Percentiles rank a stretch among this genome's conserved stretches.
phyloP scores from a whole-genome alignment of 92 coral and sea anemone genomes.

The Palythoa caribaeorum region DNA sequence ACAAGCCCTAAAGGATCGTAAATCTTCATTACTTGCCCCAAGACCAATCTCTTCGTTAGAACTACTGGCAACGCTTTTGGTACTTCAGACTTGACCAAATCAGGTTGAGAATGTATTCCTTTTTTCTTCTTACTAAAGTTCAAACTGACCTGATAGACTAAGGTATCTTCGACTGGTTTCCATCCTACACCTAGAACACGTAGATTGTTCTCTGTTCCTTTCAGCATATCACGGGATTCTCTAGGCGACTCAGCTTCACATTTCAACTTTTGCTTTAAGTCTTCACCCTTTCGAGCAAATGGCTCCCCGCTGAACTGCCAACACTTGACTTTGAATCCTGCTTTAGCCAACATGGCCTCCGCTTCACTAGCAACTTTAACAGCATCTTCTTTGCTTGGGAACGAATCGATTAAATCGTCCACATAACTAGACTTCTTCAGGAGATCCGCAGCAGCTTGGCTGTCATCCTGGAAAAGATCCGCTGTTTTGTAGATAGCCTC shows the following conservation, averaged over 20 bases:
- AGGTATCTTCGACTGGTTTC: neutral
- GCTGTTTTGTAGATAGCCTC: slow-evolving; percentile 63
- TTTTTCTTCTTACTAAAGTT: slow-evolving; percentile 69
- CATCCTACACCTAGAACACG: slow-evolving; percentile 60
- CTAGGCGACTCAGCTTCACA: neutral
- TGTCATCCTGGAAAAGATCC: slow-evolving; percentile 56
- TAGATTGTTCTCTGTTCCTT: neutral
- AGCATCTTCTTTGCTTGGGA: slow-evolving; percentile 11
- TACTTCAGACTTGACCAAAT: slow-evolving; percentile 3
- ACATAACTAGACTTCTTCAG: slow-evolving; percentile 43
- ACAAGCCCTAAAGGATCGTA: slow-evolving; percentile 52
- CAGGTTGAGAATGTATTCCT: neutral
- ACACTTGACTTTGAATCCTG: slow-evolving; percentile 45
- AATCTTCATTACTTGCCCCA: slow-evolving; percentile 53
- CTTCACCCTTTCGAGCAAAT: neutral
- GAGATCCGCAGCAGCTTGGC: slow-evolving; percentile 50
- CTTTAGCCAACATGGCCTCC: slow-evolving; percentile 37
- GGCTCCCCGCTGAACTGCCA: slow-evolving; percentile 27
- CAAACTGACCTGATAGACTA: slow-evolving; percentile 43
- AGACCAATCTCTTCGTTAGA: slow-evolving; percentile 33
- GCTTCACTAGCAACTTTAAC: slow-evolving; percentile 21
- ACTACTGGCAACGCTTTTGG: slow-evolving; percentile 38
- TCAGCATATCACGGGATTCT: neutral
- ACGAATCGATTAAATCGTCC: slow-evolving; percentile 30
- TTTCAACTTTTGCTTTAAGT: neutral